Base-by-base conservation (phyloP, 1,140 invertebrate genomes). In the Xylocopa sonorina region DNA sequence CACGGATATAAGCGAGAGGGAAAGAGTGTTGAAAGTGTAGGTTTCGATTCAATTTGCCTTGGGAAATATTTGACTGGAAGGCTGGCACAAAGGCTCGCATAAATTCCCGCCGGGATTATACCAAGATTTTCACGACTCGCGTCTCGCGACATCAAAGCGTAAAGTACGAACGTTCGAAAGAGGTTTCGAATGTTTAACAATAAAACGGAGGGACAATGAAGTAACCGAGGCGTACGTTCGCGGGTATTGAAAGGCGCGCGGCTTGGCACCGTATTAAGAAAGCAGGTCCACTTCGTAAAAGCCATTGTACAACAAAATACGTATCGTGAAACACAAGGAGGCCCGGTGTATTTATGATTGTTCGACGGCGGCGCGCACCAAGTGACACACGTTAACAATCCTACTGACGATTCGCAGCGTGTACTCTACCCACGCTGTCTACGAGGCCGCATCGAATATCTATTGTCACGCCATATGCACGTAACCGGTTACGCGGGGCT, bases 371-470 rank as follows among this genome's bases (percentile, higher is more conserved):
- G 60, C 24, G 60, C 24, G 43, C 14, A 27, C 38, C 57, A 3
- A 34, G 68, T 81, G 74, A 81, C 79, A 78, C 74, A 7, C 64
- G 71, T 75, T 80, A 75, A 75, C 78, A 60, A 64, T 43, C 57
- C 71, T 38, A 75, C 78, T 63, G 78, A 81, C 79, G 64, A 81
- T 81, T 81, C 57, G 64, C 74, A 62, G 34, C 64, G 57, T 58
- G 79, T 81, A 63, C 10, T 63, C 79, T 69, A 43, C 64, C 73
- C 74, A 77, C 79, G 73, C 63, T 41, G 57, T 76, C 73, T 69
- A 67, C 64, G 27, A 41, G 12, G 9, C 64, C 46, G 29, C 73
- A 60, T 50, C 64, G 57, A 69, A 71, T 68, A 66, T 69, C 79
- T 78, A 81, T 77, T 78, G 74, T 78, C 79, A 60, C 64, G 27